phyloP scores from a whole-genome alignment of 2,888 invertebrate species.

The Drosophila algonquin region DNA sequence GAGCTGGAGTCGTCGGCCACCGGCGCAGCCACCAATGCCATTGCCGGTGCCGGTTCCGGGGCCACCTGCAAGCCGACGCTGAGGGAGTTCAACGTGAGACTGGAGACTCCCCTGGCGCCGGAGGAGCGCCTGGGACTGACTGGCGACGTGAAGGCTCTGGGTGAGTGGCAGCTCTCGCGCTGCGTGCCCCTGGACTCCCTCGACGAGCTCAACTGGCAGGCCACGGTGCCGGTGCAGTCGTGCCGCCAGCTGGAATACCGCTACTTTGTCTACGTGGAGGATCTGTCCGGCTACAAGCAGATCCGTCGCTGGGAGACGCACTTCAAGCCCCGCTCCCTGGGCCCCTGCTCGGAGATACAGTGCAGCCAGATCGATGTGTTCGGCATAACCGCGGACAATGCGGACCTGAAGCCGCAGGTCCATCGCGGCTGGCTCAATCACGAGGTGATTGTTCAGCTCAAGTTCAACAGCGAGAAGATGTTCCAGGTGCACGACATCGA shows the following conservation, averaged over 20 bases:
- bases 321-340: constrained; percentile 85
- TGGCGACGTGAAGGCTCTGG: constrained; percentile 88
- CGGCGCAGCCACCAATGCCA: constrained; percentile 4
- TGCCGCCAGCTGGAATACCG: constrained; percentile 85
- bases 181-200: constrained; percentile 84
- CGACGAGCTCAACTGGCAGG: constrained; percentile 86
- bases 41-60: background rate
- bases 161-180: constrained; percentile 88
- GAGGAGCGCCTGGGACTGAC: constrained; percentile 89
- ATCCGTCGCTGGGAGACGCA: constrained; percentile 82
- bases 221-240: constrained; percentile 85
- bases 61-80: constrained; percentile 61
- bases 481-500: constrained; percentile 84
- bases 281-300: constrained; percentile 77
- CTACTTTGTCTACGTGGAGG: constrained; percentile 80
- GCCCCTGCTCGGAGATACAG: constrained; percentile 53
- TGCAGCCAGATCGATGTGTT: constrained; percentile 59
- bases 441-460: constrained; percentile 91
- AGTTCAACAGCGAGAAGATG: constrained; percentile 90
- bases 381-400: constrained; percentile 43
- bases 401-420: constrained; percentile 81
- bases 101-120: constrained; percentile 84
- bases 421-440: constrained; percentile 93
- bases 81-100: constrained; percentile 80
- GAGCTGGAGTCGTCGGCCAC: constrained; percentile 48